These are phyloP conservation scores for Phorcus lineatus DNA, from an alignment of 2,888 invertebrate species.

Conservation along the genomic window DNA sequence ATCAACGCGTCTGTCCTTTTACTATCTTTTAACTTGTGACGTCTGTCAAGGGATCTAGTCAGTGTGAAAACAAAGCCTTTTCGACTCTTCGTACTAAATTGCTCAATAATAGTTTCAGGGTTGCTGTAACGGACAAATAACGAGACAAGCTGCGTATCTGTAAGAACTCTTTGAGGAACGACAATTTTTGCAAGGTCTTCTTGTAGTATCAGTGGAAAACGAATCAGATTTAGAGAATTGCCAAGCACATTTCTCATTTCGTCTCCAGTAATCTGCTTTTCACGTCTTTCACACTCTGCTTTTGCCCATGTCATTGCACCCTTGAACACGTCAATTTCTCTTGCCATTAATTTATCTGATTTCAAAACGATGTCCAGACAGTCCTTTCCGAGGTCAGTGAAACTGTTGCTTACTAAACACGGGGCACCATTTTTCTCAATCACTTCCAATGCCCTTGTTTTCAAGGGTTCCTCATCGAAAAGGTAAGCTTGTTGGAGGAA, in stretches of 20 bases:
- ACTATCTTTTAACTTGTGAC: no score
- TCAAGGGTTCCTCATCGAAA: slow-evolving; percentile 11
- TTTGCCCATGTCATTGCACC: neutral
- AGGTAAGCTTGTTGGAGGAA: slow-evolving; percentile 13
- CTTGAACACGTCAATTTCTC: neutral
- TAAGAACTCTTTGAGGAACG: neutral
- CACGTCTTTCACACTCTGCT: neutral
- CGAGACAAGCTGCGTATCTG: neutral
- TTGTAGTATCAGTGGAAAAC: neutral
- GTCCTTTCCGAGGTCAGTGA: neutral
- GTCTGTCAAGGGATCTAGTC: no score
- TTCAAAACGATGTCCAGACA: neutral
- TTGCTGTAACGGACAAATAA: neutral
- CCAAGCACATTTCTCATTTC: neutral
- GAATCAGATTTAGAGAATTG: neutral
- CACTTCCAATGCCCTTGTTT: neutral
- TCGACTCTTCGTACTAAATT: neutral
- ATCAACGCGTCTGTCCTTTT: neutral
- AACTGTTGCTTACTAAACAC: neutral
- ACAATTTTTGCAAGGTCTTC: neutral
- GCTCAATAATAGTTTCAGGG: neutral
- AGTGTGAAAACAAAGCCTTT: no score
- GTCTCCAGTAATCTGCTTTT: neutral
- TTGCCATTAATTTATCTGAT: neutral
- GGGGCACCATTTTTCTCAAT: neutral